Conservation (phyloP, 30 jellyfish, hydroid and myxozoan genomes). For the Aurelia aurita region DNA sequence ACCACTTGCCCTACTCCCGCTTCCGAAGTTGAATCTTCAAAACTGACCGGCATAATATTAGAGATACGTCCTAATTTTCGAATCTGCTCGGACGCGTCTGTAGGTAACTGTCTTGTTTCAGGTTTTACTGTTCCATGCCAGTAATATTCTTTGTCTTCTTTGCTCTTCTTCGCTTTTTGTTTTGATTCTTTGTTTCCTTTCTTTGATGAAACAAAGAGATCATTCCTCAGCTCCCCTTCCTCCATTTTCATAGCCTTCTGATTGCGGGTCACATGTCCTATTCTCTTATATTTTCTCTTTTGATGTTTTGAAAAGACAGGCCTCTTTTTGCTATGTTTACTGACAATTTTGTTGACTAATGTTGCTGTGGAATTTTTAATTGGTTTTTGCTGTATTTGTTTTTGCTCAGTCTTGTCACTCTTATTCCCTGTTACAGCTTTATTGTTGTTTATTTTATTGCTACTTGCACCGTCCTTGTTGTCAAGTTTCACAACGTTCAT, state of each 20-base stretch:
- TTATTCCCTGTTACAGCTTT: background rate
- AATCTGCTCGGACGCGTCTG: slow-evolving; percentile 60
- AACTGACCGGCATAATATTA: slow-evolving; percentile 27
- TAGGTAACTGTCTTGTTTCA: slow-evolving; percentile 77
- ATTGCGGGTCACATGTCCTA: background rate
- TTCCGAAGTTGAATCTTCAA: slow-evolving; percentile 31
- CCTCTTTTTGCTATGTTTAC: too few species aligned
- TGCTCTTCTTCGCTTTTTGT: background rate
- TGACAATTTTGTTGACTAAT: background rate
- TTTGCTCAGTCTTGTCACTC: background rate
- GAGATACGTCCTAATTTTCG: slow-evolving; percentile 59
- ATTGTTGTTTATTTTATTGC: background rate
- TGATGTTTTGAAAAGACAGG: too few species aligned
- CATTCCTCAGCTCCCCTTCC: slow-evolving; percentile 46
- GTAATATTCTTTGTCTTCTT: slow-evolving; percentile 59
- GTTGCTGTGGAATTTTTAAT: background rate
- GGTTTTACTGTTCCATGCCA: slow-evolving; percentile 80
- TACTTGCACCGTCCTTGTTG: background rate
- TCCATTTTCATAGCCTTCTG: slow-evolving; percentile 21
- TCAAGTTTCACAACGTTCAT: background rate
- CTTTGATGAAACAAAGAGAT: background rate
- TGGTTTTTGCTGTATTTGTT: background rate
- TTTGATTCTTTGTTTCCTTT: background rate
- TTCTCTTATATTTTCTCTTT: background rate
- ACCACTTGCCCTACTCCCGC: slow-evolving; percentile 38